Conservation (phyloP, 2,888 invertebrate species). For the Endotricha flammealis region DNA sequence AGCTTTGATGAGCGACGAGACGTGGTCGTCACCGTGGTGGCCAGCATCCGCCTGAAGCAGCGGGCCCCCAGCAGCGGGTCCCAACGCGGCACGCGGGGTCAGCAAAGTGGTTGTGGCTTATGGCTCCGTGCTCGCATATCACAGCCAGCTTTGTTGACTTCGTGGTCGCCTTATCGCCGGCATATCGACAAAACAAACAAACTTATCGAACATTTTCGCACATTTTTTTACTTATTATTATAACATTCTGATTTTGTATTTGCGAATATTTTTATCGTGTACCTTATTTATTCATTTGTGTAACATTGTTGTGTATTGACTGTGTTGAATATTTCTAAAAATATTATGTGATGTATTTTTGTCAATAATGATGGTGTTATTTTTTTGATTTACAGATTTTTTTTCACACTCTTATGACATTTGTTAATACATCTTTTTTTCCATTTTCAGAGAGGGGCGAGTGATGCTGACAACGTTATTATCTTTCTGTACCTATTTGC, state of each 20-base stretch:
- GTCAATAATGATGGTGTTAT: too few relatives aligned
- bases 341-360: too few relatives aligned
- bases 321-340: too few relatives aligned
- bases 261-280: too few relatives aligned
- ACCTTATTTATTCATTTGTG: too few relatives aligned
- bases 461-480: too few relatives aligned
- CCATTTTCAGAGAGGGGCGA: too few relatives aligned
- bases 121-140: constrained; percentile 86
- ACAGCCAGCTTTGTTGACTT: constrained; percentile 90
- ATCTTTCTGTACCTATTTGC: too few relatives aligned
- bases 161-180: constrained; percentile 20
- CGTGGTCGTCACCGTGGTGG: constrained; percentile 9
- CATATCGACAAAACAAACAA: neutral
- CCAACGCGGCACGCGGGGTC: constrained; percentile 48
- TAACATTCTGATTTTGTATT: neutral
- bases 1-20: constrained; percentile 95
- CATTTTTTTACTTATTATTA: neutral
- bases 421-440: too few relatives aligned
- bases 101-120: constrained; percentile 92
- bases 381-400: too few relatives aligned
- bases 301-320: too few relatives aligned
- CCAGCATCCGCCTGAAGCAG: neutral
- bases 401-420: too few relatives aligned
- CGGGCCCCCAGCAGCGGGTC: constrained; percentile 1
- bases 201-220: neutral